Base-by-base conservation (phyloP, 1,140 invertebrate species). In the Papilio aristodemus region DNA sequence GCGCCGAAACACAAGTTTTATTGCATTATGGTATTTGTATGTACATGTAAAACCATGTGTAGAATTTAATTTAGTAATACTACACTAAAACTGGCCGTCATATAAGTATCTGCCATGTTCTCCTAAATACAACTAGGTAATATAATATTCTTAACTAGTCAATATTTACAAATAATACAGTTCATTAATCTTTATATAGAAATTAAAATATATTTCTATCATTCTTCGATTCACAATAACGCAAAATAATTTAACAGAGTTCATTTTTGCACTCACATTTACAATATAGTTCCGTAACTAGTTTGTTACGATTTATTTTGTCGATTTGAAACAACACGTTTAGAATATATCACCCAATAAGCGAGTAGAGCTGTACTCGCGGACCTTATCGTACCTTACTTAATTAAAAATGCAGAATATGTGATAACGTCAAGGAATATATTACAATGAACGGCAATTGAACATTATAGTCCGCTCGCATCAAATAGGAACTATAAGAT, bases 61-160 rank as follows among this genome's bases (percentile, higher is more conserved):
- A 89, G 90, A 92, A 87, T 88, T 91, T 90, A 91, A 85, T 91
- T 92, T 92, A 92, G 89, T 92, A 92, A 92, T 91, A 92, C 91
- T 92, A 92, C 87, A 85, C 91, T 92, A 92, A 81, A 92, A 92
- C 91, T 92, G 91, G 91, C 91, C 91, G 80, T 92, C 89, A 85
- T 92, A 92, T 92, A 92, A 92, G 90, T 92, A 92, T 92, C 89
- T 87, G 91, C 91, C 91, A 92, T 92, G 91, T 92, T 92, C 80
- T 84, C 74, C 80, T 90, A 87, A 85, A 89, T 90, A 91, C 81
- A 91, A 89, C 91, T 92, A 92, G 83, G 84, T 86, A 89, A 91
- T 91, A 92, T 92, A 91, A 92, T 92, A 92, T 92, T 84, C 91
- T 92, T 92, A 92, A 85, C 85, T 92, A 91, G 75, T 79, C 83